Evolutionary conservation across 2,797 vertebrate genomes (phyloP), one percentile per base, ranked within the genome.

Genomic region (Aselliscus stoliczkanus): DNA sequence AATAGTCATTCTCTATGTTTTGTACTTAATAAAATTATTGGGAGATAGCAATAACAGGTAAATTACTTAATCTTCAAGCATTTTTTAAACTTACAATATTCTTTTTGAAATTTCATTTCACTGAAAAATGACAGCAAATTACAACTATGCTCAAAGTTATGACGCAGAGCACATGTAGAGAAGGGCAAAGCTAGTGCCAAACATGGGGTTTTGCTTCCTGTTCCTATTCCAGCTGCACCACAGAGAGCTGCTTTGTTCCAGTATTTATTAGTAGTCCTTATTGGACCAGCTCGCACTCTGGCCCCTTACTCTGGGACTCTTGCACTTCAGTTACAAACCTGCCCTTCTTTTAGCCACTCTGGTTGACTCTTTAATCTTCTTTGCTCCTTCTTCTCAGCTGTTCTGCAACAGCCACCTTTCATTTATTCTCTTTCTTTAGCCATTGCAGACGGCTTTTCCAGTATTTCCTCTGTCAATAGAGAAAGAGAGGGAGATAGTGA

Each of bases 211-310:
- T 25, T 67, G 4, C 13, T 25, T 29, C 12, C 14, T 31, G 15
- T 21, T 81, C 25, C 21, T 47, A 5, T 44, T 47, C 31, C 47
- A 12, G 12, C 39, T 27, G 52, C 9, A 60, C 13, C 54, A 31
- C 37, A 80, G 42, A 75, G 42, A 37, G 34, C 27, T 39, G 18
- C 4, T 15, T 21, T 44, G 3, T 64, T 34, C 44, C 9, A 62
- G 1, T 50, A 14, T 50, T 50, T 27, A 23, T 29, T 25, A 20
- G 44, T 56, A 75, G 27, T 31, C 1, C 31, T 47, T 21, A 34
- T n/a, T 31, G 10, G 10, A 25, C 23, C 11, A 34, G 1, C 17
- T 37, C 27, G 23, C 25, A 4, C 0, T 2, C 25, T n/a, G 73
- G 29, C 6, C 7, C 42, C 27, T 42, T 27, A 15, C 39, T 31